These are phyloP conservation scores for Carcharodon carcharias DNA, from an alignment of 2,797 vertebrate genomes.

Conservation along the genomic window DNA sequence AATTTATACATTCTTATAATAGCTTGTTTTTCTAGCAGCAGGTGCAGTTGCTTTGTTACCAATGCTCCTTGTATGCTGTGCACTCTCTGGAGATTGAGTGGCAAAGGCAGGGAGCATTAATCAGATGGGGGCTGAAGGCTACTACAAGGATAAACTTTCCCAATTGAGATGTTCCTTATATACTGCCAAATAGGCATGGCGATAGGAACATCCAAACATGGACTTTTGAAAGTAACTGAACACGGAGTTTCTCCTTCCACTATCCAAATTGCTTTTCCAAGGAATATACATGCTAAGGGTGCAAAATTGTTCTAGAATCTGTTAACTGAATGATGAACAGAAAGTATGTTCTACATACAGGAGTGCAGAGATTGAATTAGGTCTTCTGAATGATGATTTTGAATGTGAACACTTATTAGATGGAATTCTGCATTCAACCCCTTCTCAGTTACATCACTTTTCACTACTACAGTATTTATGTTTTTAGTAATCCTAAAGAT, in stretches of 20 bases:
- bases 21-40: not conserved
- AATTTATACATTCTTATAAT: not conserved
- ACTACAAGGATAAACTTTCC: not conserved
- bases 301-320: not conserved
- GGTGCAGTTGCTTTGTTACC: not conserved
- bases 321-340: not conserved
- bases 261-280: not conserved
- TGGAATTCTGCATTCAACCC: not conserved
- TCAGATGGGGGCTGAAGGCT: not conserved
- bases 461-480: too few relatives aligned
- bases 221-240: not conserved
- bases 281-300: not conserved
- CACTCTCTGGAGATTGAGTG: not conserved
- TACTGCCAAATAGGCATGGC: not conserved
- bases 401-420: not conserved
- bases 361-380: not conserved
- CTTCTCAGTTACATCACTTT: not conserved
- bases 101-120: not conserved
- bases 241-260: not conserved
- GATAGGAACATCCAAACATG: not conserved
- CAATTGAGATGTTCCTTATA: not conserved
- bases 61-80: not conserved
- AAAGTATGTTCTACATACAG: not conserved
- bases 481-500: too few relatives aligned
- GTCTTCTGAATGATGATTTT: not conserved